phyloP scores from a whole-genome alignment of 2,113 vertebrate genomes.

The Otocyon megalotis region DNA sequence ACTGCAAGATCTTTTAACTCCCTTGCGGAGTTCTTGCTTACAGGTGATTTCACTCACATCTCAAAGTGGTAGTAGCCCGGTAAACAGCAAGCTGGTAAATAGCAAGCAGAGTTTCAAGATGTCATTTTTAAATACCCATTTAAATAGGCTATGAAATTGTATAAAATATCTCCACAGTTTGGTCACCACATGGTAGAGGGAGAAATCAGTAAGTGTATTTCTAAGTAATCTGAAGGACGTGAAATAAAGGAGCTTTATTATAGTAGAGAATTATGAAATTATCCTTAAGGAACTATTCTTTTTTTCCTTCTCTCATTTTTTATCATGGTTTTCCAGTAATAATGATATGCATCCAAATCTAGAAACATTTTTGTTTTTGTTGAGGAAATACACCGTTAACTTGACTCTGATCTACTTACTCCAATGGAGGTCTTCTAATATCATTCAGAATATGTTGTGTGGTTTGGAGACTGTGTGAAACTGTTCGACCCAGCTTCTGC shows the following conservation, averaged over 20 bases:
- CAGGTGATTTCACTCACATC: not conserved
- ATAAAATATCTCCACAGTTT: not conserved
- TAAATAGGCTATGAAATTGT: not conserved
- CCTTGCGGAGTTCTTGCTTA: not conserved
- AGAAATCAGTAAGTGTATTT: slow-evolving; percentile 4
- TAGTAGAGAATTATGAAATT: not conserved
- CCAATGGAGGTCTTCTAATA: not conserved
- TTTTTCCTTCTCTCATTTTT: not conserved
- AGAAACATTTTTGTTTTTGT: not conserved
- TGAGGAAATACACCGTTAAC: not conserved
- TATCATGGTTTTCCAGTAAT: slow-evolving; percentile 18
- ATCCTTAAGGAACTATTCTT: not conserved
- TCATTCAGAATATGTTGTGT: not conserved
- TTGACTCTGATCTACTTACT: not conserved
- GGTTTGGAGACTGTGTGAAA: not conserved
- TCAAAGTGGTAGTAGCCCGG: not conserved
- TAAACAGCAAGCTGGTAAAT: not conserved
- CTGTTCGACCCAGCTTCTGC: not conserved
- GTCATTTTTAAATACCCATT: not conserved
- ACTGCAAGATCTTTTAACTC: not conserved
- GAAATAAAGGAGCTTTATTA: not conserved
- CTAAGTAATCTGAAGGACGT: not conserved
- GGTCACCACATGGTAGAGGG: not conserved
- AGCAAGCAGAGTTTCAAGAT: not conserved
- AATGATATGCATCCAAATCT: not conserved